Conservation (phyloP, 2,797 vertebrate species). For the Propithecus perrieri region DNA sequence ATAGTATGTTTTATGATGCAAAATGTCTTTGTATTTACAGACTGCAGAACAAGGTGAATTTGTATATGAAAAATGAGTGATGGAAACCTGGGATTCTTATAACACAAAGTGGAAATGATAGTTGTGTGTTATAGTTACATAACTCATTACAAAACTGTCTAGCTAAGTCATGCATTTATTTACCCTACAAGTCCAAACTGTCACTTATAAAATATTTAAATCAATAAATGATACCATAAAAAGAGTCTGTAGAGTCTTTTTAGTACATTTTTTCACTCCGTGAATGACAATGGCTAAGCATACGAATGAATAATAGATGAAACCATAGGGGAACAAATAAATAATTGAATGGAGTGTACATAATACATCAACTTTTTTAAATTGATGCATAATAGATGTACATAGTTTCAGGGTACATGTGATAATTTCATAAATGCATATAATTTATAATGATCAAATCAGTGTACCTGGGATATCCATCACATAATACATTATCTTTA, state of each 20-base stretch:
- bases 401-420: background rate
- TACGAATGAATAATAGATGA: background rate
- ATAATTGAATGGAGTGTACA: background rate
- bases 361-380: background rate
- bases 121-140: constrained; percentile 81
- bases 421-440: background rate
- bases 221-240: constrained; percentile 86
- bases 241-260: constrained; percentile 56
- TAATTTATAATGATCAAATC: background rate
- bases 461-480: background rate
- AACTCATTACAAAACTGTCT: constrained; percentile 79
- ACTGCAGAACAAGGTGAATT: constrained; percentile 77
- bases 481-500: background rate
- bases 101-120: constrained; percentile 81
- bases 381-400: background rate
- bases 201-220: constrained; percentile 85
- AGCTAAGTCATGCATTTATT: constrained; percentile 79
- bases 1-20: constrained; percentile 83
- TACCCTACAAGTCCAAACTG: constrained; percentile 79
- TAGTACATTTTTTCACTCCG: constrained; percentile 15
- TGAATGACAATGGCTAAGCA: background rate
- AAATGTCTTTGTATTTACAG: constrained; percentile 81
- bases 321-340: background rate
- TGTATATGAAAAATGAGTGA: constrained; percentile 82
- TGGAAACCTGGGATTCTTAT: constrained; percentile 77